These are phyloP conservation scores for Drosophila nigrodunni DNA, from an alignment of 1,140 invertebrate genomes.

Conservation along the genomic window DNA sequence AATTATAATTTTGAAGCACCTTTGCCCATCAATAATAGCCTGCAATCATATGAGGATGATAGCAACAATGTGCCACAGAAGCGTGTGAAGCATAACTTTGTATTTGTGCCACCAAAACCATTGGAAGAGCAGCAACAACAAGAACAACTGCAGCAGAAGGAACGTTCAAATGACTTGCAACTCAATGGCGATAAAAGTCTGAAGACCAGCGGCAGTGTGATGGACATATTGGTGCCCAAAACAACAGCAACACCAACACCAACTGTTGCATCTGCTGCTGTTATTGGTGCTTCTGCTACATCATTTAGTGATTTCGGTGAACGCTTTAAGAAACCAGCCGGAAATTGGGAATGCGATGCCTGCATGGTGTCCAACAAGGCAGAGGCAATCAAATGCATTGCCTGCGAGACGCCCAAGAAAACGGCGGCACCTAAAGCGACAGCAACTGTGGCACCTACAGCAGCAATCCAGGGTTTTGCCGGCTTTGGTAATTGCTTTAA, in stretches of 20 bases:
- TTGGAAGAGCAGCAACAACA: constrained; percentile 13
- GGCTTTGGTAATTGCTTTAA: constrained; percentile 21
- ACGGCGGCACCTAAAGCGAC: not conserved
- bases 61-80: not conserved
- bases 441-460: not conserved
- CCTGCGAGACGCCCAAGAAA: constrained; percentile 67
- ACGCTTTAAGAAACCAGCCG: constrained; percentile 85
- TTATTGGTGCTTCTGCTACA: not conserved
- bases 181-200: constrained; percentile 17
- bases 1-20: constrained; percentile 36
- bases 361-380: constrained; percentile 89
- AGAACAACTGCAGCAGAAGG: not conserved
- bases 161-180: not conserved
- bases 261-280: not conserved
- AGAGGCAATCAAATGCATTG: constrained; percentile 87
- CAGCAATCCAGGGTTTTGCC: not conserved
- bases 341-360: constrained; percentile 88
- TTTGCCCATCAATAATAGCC: not conserved
- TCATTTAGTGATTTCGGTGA: constrained; percentile 83
- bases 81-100: constrained; percentile 5
- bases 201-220: constrained; percentile 15
- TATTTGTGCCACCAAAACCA: constrained; percentile 16
- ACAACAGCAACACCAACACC: not conserved
- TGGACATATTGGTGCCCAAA: constrained; percentile 11
- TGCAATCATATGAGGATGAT: not conserved